Evolutionary conservation across 2,888 invertebrate species (phyloP).

Genomic region (Troides helena): DNA sequence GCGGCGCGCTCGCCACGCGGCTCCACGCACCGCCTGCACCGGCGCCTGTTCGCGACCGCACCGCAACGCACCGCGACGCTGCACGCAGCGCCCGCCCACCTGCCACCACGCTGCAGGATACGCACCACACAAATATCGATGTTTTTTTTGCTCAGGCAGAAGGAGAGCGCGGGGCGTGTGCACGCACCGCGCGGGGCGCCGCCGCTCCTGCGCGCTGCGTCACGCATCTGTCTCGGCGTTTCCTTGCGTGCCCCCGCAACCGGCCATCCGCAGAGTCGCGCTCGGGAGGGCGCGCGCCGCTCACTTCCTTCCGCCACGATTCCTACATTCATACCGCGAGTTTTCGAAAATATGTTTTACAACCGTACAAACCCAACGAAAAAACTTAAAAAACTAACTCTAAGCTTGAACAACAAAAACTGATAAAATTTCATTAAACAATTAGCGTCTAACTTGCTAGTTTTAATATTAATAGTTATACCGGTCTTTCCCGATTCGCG

Average conservation of each 20-base stretch:
- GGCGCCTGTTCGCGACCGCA: conserved; percentile 40
- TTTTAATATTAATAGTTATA: too few relatives aligned
- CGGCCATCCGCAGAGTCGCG: conserved; percentile 71
- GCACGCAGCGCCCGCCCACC: conserved; percentile 46
- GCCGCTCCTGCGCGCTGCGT: conserved; percentile 77
- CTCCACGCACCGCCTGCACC: conserved; percentile 50
- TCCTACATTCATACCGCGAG: not conserved
- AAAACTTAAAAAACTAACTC: not conserved
- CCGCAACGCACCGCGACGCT: conserved; percentile 48
- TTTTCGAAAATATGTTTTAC: not conserved
- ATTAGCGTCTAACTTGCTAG: too few relatives aligned
- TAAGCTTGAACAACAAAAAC: too few relatives aligned
- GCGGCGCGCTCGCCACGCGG: conserved; percentile 54
- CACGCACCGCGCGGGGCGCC: conserved; percentile 56
- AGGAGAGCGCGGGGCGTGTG: conserved; percentile 41
- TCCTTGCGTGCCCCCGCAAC: conserved; percentile 70
- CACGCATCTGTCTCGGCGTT: conserved; percentile 74
- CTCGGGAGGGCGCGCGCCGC: conserved; percentile 29
- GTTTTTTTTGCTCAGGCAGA: conserved; percentile 58
- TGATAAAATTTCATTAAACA: too few relatives aligned
- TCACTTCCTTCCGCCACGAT: not conserved
- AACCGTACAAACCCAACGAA: not conserved
- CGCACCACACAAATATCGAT: conserved; percentile 75
- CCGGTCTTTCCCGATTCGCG: too few relatives aligned
- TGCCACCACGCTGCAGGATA: conserved; percentile 56